Percentiles rank a stretch among this genome's conserved stretches.
These are phyloP conservation scores for Scomber japonicus DNA, from an alignment of 2,113 vertebrate species.

Conservation along the genomic window DNA sequence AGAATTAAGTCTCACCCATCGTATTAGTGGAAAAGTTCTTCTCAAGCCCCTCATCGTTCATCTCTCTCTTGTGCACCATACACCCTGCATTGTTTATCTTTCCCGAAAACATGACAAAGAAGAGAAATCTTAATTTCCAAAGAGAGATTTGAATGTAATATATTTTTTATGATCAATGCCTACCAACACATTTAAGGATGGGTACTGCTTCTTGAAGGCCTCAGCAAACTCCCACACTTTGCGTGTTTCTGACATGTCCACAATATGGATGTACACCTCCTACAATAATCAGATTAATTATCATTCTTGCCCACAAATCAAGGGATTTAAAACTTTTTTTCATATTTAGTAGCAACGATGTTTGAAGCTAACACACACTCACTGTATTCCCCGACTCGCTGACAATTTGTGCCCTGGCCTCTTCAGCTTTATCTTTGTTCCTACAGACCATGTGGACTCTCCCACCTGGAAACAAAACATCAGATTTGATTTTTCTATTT, in stretches of 20 bases:
- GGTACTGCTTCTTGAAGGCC: slow-evolving; percentile 78
- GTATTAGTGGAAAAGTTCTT: slow-evolving; percentile 85
- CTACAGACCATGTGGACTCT: slow-evolving; percentile 85
- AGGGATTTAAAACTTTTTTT: neutral
- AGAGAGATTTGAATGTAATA: neutral
- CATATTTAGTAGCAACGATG: neutral
- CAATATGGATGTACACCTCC: slow-evolving; percentile 80
- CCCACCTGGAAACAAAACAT: slow-evolving; percentile 71
- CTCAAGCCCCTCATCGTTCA: slow-evolving; percentile 79
- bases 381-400: slow-evolving; percentile 79
- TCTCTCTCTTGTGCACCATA: slow-evolving; percentile 79
- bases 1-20: slow-evolving; percentile 74
- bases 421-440: slow-evolving; percentile 82
- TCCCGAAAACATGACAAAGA: neutral
- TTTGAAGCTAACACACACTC: slow-evolving; percentile 14
- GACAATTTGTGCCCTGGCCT: slow-evolving; percentile 78
- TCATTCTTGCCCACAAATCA: neutral
- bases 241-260: slow-evolving; percentile 81
- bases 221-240: slow-evolving; percentile 84
- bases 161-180: neutral
- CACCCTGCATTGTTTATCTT: slow-evolving; percentile 86
- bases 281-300: slow-evolving; percentile 44
- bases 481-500: neutral
- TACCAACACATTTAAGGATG: slow-evolving; percentile 83
- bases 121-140: neutral